phyloP scores from a whole-genome alignment of 1,140 invertebrate species.

The Hetaerina americana region DNA sequence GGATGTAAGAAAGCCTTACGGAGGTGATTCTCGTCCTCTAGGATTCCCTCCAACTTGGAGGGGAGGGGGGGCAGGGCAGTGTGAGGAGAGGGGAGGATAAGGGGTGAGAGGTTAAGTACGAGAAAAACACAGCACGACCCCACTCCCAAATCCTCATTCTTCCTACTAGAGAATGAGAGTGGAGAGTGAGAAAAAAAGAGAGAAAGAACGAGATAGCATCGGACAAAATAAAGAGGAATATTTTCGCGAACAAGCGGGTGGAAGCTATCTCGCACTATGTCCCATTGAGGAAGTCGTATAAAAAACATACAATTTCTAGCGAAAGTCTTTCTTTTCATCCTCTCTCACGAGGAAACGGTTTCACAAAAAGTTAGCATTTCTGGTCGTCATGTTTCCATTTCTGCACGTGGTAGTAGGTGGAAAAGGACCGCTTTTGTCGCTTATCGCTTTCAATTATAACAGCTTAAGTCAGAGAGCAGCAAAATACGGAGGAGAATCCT shows the following conservation, averaged over 20 bases:
- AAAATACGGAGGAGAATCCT: too few relatives aligned
- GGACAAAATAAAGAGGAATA: neutral
- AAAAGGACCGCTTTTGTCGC: neutral
- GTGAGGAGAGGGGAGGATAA: neutral
- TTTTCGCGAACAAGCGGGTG: neutral
- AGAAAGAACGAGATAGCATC: neutral
- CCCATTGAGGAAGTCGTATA: neutral
- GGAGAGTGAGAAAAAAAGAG: neutral
- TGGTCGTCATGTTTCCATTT: too few relatives aligned
- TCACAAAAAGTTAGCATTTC: too few relatives aligned
- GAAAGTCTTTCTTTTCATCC: neutral
- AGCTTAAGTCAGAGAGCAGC: too few relatives aligned
- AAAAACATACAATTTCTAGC: neutral
- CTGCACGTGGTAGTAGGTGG: too few relatives aligned
- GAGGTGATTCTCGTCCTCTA: too few relatives aligned
- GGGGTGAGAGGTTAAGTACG: neutral
- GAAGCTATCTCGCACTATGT: neutral
- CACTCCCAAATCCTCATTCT: too few relatives aligned
- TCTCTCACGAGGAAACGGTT: neutral
- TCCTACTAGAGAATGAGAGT: too few relatives aligned
- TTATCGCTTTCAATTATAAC: neutral
- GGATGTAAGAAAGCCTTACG: too few relatives aligned
- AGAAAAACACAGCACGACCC: too few relatives aligned
- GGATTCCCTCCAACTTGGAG: too few relatives aligned
- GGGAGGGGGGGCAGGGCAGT: too few relatives aligned